Evolutionary conservation across 2,113 vertebrate genomes (phyloP).

Genomic region (Apus apus): DNA sequence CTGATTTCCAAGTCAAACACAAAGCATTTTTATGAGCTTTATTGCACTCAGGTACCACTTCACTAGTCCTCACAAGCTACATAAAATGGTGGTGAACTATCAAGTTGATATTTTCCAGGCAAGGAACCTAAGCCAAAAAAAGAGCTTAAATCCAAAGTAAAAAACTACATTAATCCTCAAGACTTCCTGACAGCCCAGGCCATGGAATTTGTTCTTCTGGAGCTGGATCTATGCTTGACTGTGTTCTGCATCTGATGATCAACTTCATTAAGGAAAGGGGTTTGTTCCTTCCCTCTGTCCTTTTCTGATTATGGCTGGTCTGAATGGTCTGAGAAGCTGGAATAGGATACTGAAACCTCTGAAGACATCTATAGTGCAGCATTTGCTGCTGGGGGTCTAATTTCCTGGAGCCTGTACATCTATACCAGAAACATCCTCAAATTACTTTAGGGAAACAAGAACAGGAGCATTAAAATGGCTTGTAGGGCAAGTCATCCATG

Average conservation of each 20-base stretch:
- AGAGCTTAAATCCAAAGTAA: not conserved
- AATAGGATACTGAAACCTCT: not conserved
- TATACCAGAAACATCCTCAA: not conserved
- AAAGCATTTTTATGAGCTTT: not conserved
- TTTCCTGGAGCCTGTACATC: not conserved
- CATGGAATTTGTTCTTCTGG: not conserved
- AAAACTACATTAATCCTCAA: not conserved
- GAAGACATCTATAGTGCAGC: fast-evolving
- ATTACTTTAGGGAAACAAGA: fast-evolving
- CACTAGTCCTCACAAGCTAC: not conserved
- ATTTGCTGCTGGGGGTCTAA: not conserved
- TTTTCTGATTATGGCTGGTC: not conserved
- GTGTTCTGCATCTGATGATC: not conserved
- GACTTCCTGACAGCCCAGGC: not conserved
- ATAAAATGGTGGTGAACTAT: not conserved
- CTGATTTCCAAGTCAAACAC: not conserved
- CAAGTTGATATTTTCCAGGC: not conserved
- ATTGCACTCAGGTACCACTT: not conserved
- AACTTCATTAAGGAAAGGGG: not conserved
- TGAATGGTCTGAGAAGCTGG: not conserved
- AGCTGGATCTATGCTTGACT: not conserved
- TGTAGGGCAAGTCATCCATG: no score
- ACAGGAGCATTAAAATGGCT: no score
- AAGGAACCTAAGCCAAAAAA: not conserved
- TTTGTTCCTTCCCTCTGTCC: not conserved